These are phyloP conservation scores for Cyprinodon variegatus DNA, from an alignment of 2,113 vertebrate species.

Conservation along the genomic window DNA sequence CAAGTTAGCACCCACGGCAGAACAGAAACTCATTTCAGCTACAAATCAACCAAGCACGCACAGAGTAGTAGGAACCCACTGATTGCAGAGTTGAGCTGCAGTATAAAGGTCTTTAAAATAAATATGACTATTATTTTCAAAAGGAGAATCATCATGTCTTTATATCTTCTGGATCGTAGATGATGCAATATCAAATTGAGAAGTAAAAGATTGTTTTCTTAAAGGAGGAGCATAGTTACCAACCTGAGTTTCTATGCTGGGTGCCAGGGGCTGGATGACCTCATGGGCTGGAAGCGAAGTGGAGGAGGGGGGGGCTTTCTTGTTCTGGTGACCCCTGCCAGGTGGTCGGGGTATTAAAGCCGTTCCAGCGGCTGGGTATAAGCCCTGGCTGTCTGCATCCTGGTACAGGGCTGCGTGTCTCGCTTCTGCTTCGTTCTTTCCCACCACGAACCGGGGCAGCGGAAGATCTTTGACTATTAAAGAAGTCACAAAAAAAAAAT, in stretches of 20 bases:
- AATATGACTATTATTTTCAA: neutral
- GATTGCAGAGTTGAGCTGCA: constrained; percentile 1
- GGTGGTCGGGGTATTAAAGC: constrained; percentile 94
- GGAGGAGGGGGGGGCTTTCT: constrained; percentile 81
- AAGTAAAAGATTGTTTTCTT: neutral
- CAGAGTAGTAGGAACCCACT: constrained; percentile 17
- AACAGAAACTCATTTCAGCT: neutral
- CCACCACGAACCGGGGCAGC: constrained; percentile 91
- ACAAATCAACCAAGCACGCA: neutral
- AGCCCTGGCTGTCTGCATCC: constrained; percentile 90
- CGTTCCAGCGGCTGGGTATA: constrained; percentile 87
- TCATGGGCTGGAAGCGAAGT: constrained; percentile 87
- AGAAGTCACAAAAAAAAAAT: constrained; percentile 13
- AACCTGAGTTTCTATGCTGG: constrained; percentile 89
- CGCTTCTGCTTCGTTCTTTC: constrained; percentile 93
- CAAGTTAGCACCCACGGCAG: neutral
- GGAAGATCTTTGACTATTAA: constrained; percentile 93
- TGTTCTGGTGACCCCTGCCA: constrained; percentile 87
- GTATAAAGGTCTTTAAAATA: neutral
- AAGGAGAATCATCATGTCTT: neutral
- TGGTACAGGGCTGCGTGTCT: constrained; percentile 87
- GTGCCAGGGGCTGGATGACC: constrained; percentile 84
- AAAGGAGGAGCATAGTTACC: neutral
- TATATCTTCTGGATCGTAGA: too few relatives aligned
- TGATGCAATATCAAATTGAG: neutral